Evolutionary conservation across 1,140 invertebrate species (phyloP).

Genomic region (Pseudomyrmex pallidus): DNA sequence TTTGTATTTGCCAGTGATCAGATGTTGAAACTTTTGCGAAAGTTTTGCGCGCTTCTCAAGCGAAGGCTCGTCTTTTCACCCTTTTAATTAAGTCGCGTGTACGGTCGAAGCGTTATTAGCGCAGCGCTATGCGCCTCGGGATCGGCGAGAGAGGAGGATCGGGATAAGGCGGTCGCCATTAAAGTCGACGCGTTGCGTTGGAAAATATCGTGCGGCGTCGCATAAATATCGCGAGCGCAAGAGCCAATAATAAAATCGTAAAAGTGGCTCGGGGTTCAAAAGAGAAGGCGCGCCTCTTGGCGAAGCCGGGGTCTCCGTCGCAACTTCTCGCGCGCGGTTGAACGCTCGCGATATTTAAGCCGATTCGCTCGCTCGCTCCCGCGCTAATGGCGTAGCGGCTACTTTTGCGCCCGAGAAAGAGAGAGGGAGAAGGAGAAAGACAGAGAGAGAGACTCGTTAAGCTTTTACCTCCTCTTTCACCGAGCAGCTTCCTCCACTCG

Average conservation of each 20-base stretch:
- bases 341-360: constrained; percentile 79
- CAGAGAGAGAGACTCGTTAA: constrained; percentile 76
- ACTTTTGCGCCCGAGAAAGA: constrained; percentile 60
- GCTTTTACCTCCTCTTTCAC: constrained; percentile 59
- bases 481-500: constrained; percentile 24
- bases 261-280: constrained; percentile 74
- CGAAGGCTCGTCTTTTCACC: constrained; percentile 25
- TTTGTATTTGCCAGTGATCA: constrained; percentile 5
- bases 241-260: constrained; percentile 79
- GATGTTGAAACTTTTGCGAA: too few relatives aligned
- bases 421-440: not conserved
- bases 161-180: constrained; percentile 64
- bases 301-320: constrained; percentile 46
- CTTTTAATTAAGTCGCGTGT: constrained; percentile 69
- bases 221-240: constrained; percentile 75
- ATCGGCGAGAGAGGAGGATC: constrained; percentile 31
- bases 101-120: constrained; percentile 69
- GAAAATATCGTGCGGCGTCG: constrained; percentile 73
- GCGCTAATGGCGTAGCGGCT: constrained; percentile 77
- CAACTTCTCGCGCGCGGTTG: constrained; percentile 40
- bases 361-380: constrained; percentile 60
- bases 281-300: constrained; percentile 62
- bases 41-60: constrained; percentile 5
- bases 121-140: constrained; percentile 46
- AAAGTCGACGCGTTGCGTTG: constrained; percentile 72